A percentile compares a stretch with the other conserved stretches of the same genome.
Evolutionary conservation across 2,113 vertebrate species (phyloP).

Genomic region (Lontra canadensis): DNA sequence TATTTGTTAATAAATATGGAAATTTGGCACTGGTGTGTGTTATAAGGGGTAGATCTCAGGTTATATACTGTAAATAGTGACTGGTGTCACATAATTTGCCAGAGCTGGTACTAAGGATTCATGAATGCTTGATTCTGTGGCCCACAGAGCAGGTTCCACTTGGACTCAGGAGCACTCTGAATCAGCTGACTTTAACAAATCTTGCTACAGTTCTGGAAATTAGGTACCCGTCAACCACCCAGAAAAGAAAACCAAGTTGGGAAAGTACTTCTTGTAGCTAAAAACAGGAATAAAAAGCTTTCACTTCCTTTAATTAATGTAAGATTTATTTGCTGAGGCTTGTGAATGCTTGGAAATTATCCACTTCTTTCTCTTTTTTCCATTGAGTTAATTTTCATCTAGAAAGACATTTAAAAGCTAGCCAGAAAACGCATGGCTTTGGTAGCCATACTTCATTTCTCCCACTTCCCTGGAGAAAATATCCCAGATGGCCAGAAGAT

Average conservation of each 20-base stretch:
- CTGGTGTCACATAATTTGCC: neutral
- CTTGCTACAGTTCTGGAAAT: constrained; percentile 18
- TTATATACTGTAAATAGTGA: neutral
- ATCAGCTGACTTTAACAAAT: neutral
- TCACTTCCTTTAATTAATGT: constrained; percentile 49
- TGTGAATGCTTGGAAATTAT: constrained; percentile 52
- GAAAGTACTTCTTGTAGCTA: constrained; percentile 30
- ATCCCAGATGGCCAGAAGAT: neutral
- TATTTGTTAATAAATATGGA: constrained; percentile 3
- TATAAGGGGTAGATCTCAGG: neutral
- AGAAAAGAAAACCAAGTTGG: constrained; percentile 6
- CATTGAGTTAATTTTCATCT: neutral
- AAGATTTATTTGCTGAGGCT: constrained; percentile 30
- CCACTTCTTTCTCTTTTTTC: neutral
- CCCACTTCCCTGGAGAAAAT: neutral
- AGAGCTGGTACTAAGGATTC: neutral
- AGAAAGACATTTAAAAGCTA: neutral
- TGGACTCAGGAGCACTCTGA: neutral
- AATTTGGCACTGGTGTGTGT: neutral
- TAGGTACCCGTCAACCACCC: neutral
- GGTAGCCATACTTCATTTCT: neutral
- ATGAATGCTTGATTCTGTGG: neutral
- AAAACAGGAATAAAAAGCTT: constrained; percentile 58
- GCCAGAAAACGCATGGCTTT: neutral
- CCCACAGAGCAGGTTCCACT: neutral